Evolutionary conservation across 2,888 invertebrate species (phyloP), one percentile per base, ranked within the genome.

Genomic region (Drosophila nigricruria): DNA sequence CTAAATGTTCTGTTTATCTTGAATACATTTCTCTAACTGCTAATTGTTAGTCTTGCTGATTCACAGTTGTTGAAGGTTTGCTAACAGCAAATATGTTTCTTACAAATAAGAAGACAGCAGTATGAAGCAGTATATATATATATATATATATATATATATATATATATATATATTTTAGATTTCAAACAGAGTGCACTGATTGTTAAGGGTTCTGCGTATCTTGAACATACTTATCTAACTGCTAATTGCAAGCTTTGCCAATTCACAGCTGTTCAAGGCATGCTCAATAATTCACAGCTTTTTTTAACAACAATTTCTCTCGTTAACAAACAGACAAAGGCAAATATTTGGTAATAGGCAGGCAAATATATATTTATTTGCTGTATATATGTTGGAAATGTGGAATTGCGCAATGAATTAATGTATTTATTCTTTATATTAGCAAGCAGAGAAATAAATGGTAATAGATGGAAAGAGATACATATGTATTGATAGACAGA

Each of bases 201-300:
- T 40, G 32, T 18, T 30, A 50, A 49, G 43, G 43, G 45, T 43
- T 20, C 25, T 45, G 14, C 30, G 25, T 63, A 38, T 27, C 16
- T 52, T 8, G 10, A 32, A 42, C 16, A 14, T 43, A 45, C 20
- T 50, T 42, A 72, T 36, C 18, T 65, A 40, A 53, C 25, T 43
- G 66, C 38, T 57, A 68, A 67, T 67, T 52, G 50, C 23, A 34
- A 20, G 50, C 34, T 34, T 52, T 52, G 34, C 50, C 23, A 34
- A 52, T 23, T 20, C 30, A 14, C 49, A 20, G 49, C 18, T 49
- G 18, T 34, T 53, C 6, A n/a, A 25, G 27, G 8, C 14, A 3
- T 14, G 49, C 49, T 45, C 16, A 30, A 3, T 18, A 32, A 30
- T 49, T 49, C 30, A 18, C 43, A 27, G 49, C 16, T 20, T 23